Base-by-base conservation (phyloP, 2,113 vertebrate genomes). In the Neogale vison region DNA sequence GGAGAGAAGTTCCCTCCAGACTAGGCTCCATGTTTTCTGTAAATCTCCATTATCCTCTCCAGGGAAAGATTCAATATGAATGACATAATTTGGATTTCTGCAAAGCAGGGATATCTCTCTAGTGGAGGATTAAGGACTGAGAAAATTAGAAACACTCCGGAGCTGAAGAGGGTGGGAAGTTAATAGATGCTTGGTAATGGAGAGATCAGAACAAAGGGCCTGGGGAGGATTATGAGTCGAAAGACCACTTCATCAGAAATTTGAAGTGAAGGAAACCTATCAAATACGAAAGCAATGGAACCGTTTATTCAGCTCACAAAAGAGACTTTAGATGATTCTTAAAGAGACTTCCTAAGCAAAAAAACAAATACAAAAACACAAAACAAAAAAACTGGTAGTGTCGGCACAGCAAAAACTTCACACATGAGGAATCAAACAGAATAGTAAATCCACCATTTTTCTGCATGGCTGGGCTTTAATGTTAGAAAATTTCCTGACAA, bases 391-490 rank as follows among this genome's bases (percentile, higher is more conserved):
- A 67, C 1, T 29, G 76, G 79, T 72, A 96, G 36, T 87, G 39
- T 93, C 69, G 72, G 47, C 65, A 96, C 71, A 96, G 94, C 50
- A 95, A 96, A 98, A 96, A 72, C 31, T 65, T 47, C 50, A 88
- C 86, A 97, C 67, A 59, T 52, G 24, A 88, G 55, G 65, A 93
- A 98, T 98, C 97, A 98, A 98, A 98, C 72, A 96, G 97, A 97
- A 96, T 95, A 71, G 86, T 82, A 95, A 96, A 95, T 96, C 83
- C 81, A 52, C 69, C 69, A 93, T 81, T 97, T 96, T 96, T 93
- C 92, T 94, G 50, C 86, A 95, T 96, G 95, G 76, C 61, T 88
- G 80, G 69, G 23, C 96, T 98, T 97, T 96, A 95, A 88, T 96
- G 92, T 96, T 76, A 94, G 93, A 93, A 97, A 92, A 93, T 88